phyloP scores from a whole-genome alignment of 2,113 vertebrate genomes.

The Fulica atra region DNA sequence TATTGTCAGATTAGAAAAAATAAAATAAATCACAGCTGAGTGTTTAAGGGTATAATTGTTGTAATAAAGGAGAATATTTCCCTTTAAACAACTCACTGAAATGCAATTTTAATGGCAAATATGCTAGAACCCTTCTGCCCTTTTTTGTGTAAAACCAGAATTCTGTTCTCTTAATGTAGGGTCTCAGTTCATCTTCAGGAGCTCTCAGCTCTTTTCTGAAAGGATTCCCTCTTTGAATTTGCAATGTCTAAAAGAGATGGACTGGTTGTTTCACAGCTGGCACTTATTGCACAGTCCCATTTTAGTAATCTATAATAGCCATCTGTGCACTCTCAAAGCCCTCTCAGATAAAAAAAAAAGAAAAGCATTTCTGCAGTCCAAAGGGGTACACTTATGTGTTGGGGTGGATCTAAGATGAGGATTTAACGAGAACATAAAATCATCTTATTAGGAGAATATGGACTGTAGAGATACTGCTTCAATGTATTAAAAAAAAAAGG shows the following conservation, averaged over 20 bases:
- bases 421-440: not conserved
- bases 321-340: not conserved
- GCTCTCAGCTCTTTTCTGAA: not conserved
- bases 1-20: not conserved
- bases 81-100: not conserved
- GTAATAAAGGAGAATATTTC: not conserved
- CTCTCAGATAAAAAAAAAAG: not conserved
- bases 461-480: not conserved
- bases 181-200: not conserved
- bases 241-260: not conserved
- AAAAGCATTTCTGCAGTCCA: not conserved
- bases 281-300: not conserved
- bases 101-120: not conserved
- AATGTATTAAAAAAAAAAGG: not conserved
- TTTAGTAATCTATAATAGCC: conserved; percentile 4
- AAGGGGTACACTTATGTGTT: not conserved
- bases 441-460: not conserved
- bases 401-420: not conserved
- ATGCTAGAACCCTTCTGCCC: not conserved
- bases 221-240: not conserved
- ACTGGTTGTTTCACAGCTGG: not conserved
- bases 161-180: not conserved
- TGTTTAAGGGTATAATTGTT: not conserved
- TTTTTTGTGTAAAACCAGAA: not conserved
- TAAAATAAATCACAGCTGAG: not conserved